Conservation (phyloP, 1,140 invertebrate genomes). For the Monomorium pharaonis region DNA sequence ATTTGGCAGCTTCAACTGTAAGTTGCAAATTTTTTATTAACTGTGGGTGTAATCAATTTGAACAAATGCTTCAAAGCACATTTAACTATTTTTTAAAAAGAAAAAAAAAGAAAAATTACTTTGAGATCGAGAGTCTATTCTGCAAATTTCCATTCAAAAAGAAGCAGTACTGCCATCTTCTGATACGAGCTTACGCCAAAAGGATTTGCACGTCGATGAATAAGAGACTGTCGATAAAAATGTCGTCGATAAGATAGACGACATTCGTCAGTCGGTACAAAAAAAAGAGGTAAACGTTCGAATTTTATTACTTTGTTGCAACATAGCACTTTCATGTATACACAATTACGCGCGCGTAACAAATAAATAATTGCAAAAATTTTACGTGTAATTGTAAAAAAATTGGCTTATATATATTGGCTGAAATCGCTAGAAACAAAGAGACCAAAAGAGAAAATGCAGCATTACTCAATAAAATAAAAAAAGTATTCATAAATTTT, state of each 20-base stretch:
- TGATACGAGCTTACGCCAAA: background rate
- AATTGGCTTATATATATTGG: background rate
- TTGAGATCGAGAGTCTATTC: too few species aligned
- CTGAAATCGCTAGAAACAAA: background rate
- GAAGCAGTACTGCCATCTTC: constrained; percentile 55
- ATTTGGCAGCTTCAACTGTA: too few species aligned
- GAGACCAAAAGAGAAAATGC: background rate
- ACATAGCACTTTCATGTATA: background rate
- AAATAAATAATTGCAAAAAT: background rate
- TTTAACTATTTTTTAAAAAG: too few species aligned
- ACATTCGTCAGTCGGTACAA: constrained; percentile 40
- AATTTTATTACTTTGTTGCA: constrained; percentile 18
- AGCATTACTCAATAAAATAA: background rate
- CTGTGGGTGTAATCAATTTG: too few species aligned
- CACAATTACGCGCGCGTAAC: background rate
- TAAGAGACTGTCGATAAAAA: background rate
- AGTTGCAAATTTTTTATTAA: too few species aligned
- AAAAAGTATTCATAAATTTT: background rate
- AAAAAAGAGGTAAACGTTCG: background rate
- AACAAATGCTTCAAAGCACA: too few species aligned
- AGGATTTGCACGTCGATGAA: background rate
- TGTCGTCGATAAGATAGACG: constrained; percentile 49
- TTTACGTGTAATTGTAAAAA: background rate
- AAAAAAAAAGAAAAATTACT: too few species aligned
- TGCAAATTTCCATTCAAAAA: background rate